phyloP scores from a whole-genome alignment of 2,888 invertebrate genomes.

The Drosophila birchii region DNA sequence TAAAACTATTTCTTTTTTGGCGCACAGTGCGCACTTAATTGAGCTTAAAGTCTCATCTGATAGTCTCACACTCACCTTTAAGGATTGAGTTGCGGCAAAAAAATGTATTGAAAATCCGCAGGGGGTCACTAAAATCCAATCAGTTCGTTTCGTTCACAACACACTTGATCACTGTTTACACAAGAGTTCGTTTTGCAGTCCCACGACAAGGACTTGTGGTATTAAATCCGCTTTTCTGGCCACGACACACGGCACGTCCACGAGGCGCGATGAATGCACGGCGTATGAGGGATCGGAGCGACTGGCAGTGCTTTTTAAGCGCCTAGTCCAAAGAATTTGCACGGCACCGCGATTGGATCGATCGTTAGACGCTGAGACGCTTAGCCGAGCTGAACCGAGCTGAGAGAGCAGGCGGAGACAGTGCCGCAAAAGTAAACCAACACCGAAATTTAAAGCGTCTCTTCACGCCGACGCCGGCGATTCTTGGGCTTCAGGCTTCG shows the following conservation, averaged over 20 bases:
- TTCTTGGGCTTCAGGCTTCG: conserved; percentile 47
- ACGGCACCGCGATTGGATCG: conserved; percentile 47
- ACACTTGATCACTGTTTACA: conserved; percentile 33
- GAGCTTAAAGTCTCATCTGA: not conserved
- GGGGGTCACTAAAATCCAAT: conserved; percentile 27
- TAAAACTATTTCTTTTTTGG: conserved; percentile 7
- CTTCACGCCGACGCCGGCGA: conserved; percentile 29
- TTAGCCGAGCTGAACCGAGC: conserved; percentile 12
- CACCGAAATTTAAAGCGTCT: conserved; percentile 81
- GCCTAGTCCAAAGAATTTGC: conserved; percentile 70
- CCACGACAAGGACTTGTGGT: conserved; percentile 16
- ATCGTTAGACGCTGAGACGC: conserved; percentile 47
- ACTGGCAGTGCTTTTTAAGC: conserved; percentile 72
- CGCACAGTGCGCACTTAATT: not conserved
- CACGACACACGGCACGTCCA: conserved; percentile 65
- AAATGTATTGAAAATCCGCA: conserved; percentile 15
- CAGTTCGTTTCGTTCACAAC: conserved; percentile 24
- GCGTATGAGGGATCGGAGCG: conserved; percentile 69
- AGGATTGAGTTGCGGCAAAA: conserved; percentile 22
- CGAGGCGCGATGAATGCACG: conserved; percentile 73
- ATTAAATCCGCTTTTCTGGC: conserved; percentile 12
- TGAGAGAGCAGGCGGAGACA: conserved; percentile 76
- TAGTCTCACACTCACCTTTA: conserved; percentile 37
- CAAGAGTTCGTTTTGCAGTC: conserved; percentile 31
- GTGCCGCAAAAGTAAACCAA: conserved; percentile 77